Percentiles rank a stretch among this genome's conserved stretches.
Conservation (phyloP, 2,113 vertebrate species). For the Aldabrachelys gigantea region DNA sequence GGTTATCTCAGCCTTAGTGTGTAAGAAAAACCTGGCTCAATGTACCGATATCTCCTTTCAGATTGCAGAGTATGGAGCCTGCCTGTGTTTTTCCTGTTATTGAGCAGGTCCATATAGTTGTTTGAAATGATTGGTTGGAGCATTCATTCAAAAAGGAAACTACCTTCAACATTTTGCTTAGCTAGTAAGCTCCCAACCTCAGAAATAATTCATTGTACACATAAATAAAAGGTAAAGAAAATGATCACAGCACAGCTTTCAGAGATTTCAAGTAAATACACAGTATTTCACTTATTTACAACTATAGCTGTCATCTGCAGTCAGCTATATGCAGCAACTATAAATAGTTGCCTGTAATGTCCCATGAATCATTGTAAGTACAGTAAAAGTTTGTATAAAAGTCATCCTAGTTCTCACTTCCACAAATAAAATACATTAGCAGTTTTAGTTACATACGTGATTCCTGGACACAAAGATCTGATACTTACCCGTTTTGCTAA, state of each 20-base stretch:
- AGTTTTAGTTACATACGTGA: accelerated
- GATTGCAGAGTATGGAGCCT: not conserved
- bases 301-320: not conserved
- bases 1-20: not conserved
- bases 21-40: not conserved
- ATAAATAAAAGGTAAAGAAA: not conserved
- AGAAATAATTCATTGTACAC: not conserved
- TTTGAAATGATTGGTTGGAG: not conserved
- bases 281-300: not conserved
- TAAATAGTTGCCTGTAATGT: not conserved
- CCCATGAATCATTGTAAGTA: not conserved
- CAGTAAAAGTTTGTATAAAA: not conserved
- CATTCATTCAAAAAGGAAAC: not conserved
- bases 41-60: accelerated
- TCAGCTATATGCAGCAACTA: accelerated
- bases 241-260: not conserved
- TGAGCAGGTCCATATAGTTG: not conserved
- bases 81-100: not conserved
- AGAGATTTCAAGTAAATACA: not conserved
- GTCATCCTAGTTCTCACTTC: constrained; percentile 23
- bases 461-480: not conserved
- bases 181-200: not conserved
- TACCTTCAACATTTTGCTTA: not conserved
- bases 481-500: constrained; percentile 86
- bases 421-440: not conserved